These are phyloP conservation scores for Megatriorchis doriae DNA, from an alignment of 2,113 vertebrate genomes.

Conservation along the genomic window DNA sequence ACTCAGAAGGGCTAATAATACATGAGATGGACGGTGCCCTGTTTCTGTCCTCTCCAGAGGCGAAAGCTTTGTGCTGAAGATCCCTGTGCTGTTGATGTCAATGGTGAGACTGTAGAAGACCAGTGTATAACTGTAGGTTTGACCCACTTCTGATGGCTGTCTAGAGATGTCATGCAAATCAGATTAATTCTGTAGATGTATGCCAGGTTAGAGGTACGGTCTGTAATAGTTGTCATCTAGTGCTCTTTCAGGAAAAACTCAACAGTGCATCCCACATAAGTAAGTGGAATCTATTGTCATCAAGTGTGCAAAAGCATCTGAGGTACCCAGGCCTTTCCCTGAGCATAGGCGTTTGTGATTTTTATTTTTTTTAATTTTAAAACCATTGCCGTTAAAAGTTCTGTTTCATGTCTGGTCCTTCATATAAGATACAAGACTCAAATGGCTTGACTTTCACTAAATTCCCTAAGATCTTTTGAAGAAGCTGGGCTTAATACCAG, in stretches of 20 bases:
- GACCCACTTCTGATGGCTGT: neutral
- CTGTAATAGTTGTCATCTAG: neutral
- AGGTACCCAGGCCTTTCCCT: neutral
- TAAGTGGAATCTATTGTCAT: neutral
- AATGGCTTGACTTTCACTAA: neutral
- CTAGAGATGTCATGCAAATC: neutral
- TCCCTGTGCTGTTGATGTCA: neutral
- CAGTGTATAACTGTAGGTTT: neutral
- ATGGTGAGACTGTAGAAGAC: neutral
- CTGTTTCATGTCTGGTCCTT: neutral
- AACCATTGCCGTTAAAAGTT: neutral
- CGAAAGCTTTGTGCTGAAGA: neutral
- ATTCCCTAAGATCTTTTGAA: neutral
- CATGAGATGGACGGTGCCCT: neutral
- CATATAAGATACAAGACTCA: fast-evolving
- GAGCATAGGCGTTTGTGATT: neutral
- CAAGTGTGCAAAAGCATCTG: neutral
- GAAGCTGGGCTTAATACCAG: neutral
- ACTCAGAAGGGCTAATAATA: neutral
- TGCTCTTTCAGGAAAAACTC: neutral
- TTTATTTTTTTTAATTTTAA: neutral
- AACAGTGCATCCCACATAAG: fast-evolving
- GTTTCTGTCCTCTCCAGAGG: neutral
- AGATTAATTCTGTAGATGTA: neutral
- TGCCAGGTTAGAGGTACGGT: neutral